These are phyloP conservation scores for Drosophila parvula DNA, from an alignment of 1,140 invertebrate species.

Conservation along the genomic window DNA sequence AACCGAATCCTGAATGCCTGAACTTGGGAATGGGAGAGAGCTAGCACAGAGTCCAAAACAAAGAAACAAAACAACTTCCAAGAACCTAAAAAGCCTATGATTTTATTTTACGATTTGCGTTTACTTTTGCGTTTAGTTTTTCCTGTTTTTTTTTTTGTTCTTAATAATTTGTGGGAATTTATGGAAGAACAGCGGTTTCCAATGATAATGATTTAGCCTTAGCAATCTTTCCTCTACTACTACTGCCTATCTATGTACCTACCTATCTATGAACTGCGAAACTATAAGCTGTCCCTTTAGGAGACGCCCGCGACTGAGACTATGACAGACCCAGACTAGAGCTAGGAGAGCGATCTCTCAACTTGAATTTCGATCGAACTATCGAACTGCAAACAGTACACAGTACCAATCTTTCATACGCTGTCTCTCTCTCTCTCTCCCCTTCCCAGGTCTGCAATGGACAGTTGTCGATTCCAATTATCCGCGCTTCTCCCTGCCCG, in stretches of 20 bases:
- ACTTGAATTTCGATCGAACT: background rate
- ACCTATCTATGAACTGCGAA: constrained; percentile 41
- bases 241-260: constrained; percentile 55
- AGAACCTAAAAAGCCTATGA: constrained; percentile 38
- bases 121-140: constrained; percentile 27
- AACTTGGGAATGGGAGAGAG: constrained; percentile 84
- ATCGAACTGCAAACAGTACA: constrained; percentile 34
- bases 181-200: constrained; percentile 50
- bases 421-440: constrained; percentile 84
- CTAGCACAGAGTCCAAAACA: constrained; percentile 81
- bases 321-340: constrained; percentile 30
- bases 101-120: constrained; percentile 41
- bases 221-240: constrained; percentile 73
- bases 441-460: constrained; percentile 89
- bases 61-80: constrained; percentile 48
- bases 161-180: constrained; percentile 44
- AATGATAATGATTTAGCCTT: constrained; percentile 77
- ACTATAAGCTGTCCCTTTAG: constrained; percentile 18
- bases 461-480: constrained; percentile 89
- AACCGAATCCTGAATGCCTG: constrained; percentile 72
- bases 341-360: constrained; percentile 54
- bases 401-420: constrained; percentile 77
- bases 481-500: constrained; percentile 87
- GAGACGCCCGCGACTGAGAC: constrained; percentile 16
- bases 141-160: constrained; percentile 9